Conservation (phyloP, 1,140 invertebrate genomes). For the Zeugodacus cucurbitae region DNA sequence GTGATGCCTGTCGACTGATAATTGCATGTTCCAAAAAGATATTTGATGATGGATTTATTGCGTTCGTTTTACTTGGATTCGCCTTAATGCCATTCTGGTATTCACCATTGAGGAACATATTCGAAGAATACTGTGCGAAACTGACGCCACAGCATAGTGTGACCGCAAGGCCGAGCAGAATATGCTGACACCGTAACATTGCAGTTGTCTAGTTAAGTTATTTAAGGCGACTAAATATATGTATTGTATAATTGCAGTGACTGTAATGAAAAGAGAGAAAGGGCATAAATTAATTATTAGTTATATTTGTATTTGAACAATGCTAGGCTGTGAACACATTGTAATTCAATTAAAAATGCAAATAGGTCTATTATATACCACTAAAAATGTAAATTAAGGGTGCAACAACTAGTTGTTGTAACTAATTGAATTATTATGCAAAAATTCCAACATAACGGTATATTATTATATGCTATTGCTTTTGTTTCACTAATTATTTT, state of each 20-base stretch:
- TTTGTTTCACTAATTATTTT: too few species aligned
- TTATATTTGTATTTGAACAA: too few species aligned
- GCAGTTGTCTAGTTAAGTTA: constrained; percentile 22
- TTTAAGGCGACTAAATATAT: background rate
- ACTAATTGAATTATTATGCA: too few species aligned
- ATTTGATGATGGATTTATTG: constrained; percentile 55
- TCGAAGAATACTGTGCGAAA: constrained; percentile 51
- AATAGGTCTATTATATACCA: too few species aligned
- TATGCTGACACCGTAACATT: constrained; percentile 48
- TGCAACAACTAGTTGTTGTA: too few species aligned
- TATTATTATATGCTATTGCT: too few species aligned
- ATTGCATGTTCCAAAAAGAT: constrained; percentile 61
- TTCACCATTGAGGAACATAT: constrained; percentile 63
- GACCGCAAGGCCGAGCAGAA: constrained; percentile 49
- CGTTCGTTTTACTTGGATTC: constrained; percentile 51
- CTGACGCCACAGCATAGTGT: constrained; percentile 34
- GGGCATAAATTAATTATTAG: too few species aligned
- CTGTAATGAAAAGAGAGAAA: background rate
- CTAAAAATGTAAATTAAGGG: too few species aligned
- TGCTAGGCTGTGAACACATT: too few species aligned
- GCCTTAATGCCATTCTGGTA: constrained; percentile 53
- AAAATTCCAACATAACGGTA: too few species aligned
- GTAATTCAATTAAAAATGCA: too few species aligned
- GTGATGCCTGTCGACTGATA: constrained; percentile 58
- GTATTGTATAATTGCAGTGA: background rate